Percentiles rank a stretch among this genome's conserved stretches.
phyloP scores from a whole-genome alignment of 1,140 invertebrate genomes.

The Drosophila nebulosa region DNA sequence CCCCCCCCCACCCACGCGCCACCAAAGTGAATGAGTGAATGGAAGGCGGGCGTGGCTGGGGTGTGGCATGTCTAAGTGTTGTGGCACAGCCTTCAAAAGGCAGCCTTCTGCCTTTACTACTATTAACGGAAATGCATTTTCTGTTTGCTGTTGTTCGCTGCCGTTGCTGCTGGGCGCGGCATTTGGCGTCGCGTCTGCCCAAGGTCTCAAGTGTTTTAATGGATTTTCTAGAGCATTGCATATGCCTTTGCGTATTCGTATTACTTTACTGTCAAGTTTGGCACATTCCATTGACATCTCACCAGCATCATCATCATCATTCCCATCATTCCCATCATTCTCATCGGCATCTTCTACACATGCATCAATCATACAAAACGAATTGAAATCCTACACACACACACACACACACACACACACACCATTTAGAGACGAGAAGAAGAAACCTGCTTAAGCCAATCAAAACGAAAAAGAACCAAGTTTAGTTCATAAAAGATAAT shows the following conservation, averaged over 20 bases:
- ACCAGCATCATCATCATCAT: conserved; percentile 18
- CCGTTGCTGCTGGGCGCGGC: conserved; percentile 16
- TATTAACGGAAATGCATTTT: conserved; percentile 75
- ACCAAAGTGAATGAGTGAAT: too few species aligned
- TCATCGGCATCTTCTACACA: conserved; percentile 32
- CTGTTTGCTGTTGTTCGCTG: conserved; percentile 13
- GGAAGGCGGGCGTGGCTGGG: conserved; percentile 5
- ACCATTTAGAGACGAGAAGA: background rate
- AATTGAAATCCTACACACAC: background rate
- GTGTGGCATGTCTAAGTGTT: conserved; percentile 57
- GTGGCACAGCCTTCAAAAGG: conserved; percentile 63
- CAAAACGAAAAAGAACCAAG: conserved; percentile 29
- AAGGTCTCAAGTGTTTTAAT: conserved; percentile 71
- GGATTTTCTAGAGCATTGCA: conserved; percentile 49
- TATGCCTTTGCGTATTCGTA: conserved; percentile 32
- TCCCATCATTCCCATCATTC: background rate
- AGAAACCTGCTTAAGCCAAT: conserved; percentile 45
- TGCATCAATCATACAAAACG: conserved; percentile 62
- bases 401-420: background rate
- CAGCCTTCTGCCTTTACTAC: conserved; percentile 36
- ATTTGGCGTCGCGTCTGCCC: conserved; percentile 49
- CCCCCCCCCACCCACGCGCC: too few species aligned
- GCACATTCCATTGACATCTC: conserved; percentile 37
- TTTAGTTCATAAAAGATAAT: conserved; percentile 78
- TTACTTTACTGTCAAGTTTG: conserved; percentile 58